Conservation (phyloP, 2,113 vertebrate genomes). For the Epinephelus fuscoguttatus region DNA sequence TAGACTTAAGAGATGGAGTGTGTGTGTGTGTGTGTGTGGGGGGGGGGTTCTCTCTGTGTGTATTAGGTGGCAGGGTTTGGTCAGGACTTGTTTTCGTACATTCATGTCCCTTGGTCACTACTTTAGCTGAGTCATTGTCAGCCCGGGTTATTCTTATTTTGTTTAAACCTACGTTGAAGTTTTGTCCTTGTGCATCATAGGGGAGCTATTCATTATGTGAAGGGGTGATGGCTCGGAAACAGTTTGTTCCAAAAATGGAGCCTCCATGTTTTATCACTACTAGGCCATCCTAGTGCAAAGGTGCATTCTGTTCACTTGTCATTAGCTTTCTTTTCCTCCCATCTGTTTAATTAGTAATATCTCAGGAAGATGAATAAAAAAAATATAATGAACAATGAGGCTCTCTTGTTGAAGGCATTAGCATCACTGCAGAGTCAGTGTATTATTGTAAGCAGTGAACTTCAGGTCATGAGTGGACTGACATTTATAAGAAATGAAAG, state of each 20-base stretch:
- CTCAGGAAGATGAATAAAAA: not conserved
- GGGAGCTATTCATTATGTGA: constrained; percentile 34
- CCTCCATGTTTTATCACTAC: constrained; percentile 11
- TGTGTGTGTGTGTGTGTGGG: constrained; percentile 1
- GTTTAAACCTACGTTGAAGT: constrained; percentile 33
- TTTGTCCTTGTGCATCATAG: constrained; percentile 52
- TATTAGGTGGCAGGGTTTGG: not conserved
- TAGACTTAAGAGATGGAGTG: constrained; percentile 25
- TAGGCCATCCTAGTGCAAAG: constrained; percentile 12
- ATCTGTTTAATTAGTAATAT: not conserved
- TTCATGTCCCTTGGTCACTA: constrained; percentile 32
- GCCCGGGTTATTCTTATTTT: constrained; percentile 45
- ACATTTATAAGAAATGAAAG: constrained; percentile 11
- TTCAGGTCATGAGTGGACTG: not conserved
- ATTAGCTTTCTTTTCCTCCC: not conserved
- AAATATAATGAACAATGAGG: not conserved
- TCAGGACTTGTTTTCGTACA: constrained; percentile 34
- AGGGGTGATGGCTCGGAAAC: constrained; percentile 9
- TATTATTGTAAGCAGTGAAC: constrained; percentile 1
- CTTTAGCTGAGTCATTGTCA: constrained; percentile 60
- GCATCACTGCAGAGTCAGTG: not conserved
- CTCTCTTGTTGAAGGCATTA: not conserved
- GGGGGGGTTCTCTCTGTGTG: not conserved
- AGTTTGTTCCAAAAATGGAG: constrained; percentile 43
- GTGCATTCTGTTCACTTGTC: constrained; percentile 14